phyloP scores from a whole-genome alignment of 2,113 vertebrate genomes.

The Pipa parva region DNA sequence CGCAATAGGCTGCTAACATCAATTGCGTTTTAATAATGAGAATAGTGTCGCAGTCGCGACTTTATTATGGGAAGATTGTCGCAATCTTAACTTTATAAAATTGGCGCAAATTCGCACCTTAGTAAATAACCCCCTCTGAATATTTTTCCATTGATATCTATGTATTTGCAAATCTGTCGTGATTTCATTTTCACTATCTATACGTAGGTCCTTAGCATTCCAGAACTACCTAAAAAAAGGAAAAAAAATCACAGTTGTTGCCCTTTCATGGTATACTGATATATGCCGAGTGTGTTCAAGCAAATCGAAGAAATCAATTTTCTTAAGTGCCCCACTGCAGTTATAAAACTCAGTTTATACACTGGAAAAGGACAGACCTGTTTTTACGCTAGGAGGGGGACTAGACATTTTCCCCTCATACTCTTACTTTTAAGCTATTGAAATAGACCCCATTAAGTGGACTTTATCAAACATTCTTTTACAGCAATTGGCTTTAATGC shows the following conservation, averaged over 20 bases:
- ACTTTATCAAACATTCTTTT: conserved; percentile 20
- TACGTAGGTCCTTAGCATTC: too few relatives aligned
- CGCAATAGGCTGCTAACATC: too few relatives aligned
- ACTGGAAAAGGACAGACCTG: conserved; percentile 5
- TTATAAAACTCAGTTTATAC: conserved; percentile 8
- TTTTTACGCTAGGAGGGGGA: not conserved
- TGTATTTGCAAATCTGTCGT: conserved; percentile 4
- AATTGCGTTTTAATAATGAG: too few relatives aligned
- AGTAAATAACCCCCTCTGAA: too few relatives aligned
- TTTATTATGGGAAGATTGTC: too few relatives aligned
- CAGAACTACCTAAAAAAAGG: too few relatives aligned
- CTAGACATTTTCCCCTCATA: not conserved
- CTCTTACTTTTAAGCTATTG: conserved; percentile 1
- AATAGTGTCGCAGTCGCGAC: too few relatives aligned
- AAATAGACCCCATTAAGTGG: conserved; percentile 8
- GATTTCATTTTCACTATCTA: too few relatives aligned
- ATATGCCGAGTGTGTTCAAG: conserved; percentile 14
- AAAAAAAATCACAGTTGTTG: not conserved
- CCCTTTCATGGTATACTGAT: conserved; percentile 8
- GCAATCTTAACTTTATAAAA: too few relatives aligned
- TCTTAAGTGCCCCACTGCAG: conserved; percentile 31
- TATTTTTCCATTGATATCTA: too few relatives aligned
- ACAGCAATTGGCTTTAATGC: conserved; percentile 20
- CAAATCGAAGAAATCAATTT: conserved; percentile 37
- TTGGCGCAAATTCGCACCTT: too few relatives aligned